phyloP scores from a whole-genome alignment of 2,888 invertebrate genomes.

The Tenthredo distinguenda region DNA sequence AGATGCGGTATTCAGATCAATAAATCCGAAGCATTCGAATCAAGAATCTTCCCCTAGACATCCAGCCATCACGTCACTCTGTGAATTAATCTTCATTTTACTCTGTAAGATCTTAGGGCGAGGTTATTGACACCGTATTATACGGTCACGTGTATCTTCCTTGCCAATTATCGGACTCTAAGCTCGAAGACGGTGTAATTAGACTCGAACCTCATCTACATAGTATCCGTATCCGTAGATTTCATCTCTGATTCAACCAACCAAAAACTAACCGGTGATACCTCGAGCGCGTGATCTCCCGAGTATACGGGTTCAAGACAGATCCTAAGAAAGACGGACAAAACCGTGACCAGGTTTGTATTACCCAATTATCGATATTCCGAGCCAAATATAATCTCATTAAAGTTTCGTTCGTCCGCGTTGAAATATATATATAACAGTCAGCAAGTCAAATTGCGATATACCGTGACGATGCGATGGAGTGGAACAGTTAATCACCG shows the following conservation, averaged over 20 bases:
- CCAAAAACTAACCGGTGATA: not conserved
- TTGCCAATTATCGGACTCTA: slow-evolving; percentile 25
- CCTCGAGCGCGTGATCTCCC: not conserved
- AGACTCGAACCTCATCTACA: slow-evolving; percentile 12
- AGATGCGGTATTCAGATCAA: slow-evolving; percentile 9
- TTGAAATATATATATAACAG: not conserved
- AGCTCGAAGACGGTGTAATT: slow-evolving; percentile 20
- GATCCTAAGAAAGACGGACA: too few species aligned
- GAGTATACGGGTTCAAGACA: not conserved
- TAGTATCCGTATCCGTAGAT: not conserved
- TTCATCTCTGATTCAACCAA: not conserved
- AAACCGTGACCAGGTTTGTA: too few species aligned
- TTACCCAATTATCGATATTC: too few species aligned
- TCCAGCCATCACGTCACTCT: not conserved
- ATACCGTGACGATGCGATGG: not conserved
- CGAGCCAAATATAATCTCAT: not conserved
- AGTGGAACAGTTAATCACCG: not conserved
- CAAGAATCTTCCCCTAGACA: not conserved
- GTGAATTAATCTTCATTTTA: not conserved
- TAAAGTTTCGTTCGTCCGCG: not conserved
- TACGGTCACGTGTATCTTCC: not conserved
- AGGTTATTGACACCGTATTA: not conserved
- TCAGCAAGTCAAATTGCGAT: not conserved
- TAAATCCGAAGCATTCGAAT: not conserved
- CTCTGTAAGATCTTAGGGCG: not conserved